Conservation (phyloP, 2,888 invertebrate species). For the Lottia scabra region DNA sequence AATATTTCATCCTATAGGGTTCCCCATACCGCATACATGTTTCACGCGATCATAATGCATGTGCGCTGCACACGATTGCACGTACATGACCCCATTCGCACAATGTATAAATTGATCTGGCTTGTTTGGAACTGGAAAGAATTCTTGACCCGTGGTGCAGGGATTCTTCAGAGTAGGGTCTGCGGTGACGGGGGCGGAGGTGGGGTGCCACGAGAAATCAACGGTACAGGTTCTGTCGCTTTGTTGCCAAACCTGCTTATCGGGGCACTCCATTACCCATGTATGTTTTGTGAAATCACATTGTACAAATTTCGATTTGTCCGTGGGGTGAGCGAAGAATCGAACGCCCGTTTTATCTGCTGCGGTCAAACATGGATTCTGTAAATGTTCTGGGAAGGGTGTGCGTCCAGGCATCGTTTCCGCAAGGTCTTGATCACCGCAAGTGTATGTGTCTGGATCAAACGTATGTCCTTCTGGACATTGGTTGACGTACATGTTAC, state of each 20-base stretch:
- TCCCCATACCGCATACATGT: neutral
- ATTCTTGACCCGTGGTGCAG: slow-evolving; percentile 5
- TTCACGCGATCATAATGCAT: neutral
- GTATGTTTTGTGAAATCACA: slow-evolving; percentile 12
- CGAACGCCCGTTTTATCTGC: neutral
- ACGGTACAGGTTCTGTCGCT: slow-evolving; percentile 3
- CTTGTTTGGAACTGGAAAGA: neutral
- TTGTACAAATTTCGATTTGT: neutral
- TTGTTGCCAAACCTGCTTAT: slow-evolving; percentile 6
- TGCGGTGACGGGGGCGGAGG: neutral
- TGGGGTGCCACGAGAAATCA: neutral
- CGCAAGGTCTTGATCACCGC: neutral
- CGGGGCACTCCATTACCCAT: slow-evolving; percentile 15
- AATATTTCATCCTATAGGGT: neutral
- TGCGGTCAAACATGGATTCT: neutral
- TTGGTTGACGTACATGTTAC: slow-evolving; percentile 20
- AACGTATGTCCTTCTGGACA: slow-evolving; percentile 10
- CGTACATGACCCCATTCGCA: slow-evolving; percentile 2
- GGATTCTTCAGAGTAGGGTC: neutral
- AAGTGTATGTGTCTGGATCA: slow-evolving; percentile 6
- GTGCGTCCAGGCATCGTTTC: too few species aligned
- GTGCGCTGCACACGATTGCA: neutral
- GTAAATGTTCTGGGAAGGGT: neutral
- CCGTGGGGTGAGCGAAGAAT: neutral
- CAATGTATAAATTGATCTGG: slow-evolving; percentile 7